Conservation (phyloP, 2,797 vertebrate genomes). For the Arnoldichthys spilopterus region DNA sequence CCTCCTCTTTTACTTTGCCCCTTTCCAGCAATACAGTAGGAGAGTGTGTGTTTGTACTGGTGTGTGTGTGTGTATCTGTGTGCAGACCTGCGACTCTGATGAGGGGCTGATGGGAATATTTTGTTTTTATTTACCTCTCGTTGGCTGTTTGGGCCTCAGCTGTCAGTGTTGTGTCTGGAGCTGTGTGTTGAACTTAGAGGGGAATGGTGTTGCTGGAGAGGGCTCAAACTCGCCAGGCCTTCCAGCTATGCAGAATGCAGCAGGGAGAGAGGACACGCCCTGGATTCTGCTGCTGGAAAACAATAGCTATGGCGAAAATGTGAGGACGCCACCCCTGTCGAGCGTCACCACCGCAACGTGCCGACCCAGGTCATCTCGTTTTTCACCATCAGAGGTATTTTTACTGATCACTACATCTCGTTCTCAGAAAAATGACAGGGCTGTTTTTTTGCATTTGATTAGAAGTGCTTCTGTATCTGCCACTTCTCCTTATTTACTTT, state of each 20-base stretch:
- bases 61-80: conserved; percentile 63
- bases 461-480: not conserved
- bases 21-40: conserved; percentile 48
- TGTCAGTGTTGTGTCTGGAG: conserved; percentile 99
- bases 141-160: conserved; percentile 74
- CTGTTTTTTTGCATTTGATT: conserved; percentile 2
- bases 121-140: conserved; percentile 87
- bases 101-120: conserved; percentile 78
- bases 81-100: not conserved
- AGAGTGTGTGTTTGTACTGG: conserved; percentile 60
- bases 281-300: conserved; percentile 71
- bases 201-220: conserved; percentile 80
- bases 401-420: conserved; percentile 13
- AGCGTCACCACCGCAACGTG: conserved; percentile 35
- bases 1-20: conserved; percentile 66
- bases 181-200: conserved; percentile 70
- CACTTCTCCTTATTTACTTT: not conserved
- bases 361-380: conserved; percentile 20
- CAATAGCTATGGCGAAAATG: conserved; percentile 76
- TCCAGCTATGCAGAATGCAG: conserved; percentile 79
- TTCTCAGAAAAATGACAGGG: conserved; percentile 4
- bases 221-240: conserved; percentile 83
- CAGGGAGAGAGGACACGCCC: conserved; percentile 72
- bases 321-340: conserved; percentile 39
- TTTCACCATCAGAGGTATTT: conserved; percentile 39